Evolutionary conservation across 2,797 vertebrate genomes (phyloP), one percentile per base, ranked within the genome.

Genomic region (Lepilemur septentrionalis): DNA sequence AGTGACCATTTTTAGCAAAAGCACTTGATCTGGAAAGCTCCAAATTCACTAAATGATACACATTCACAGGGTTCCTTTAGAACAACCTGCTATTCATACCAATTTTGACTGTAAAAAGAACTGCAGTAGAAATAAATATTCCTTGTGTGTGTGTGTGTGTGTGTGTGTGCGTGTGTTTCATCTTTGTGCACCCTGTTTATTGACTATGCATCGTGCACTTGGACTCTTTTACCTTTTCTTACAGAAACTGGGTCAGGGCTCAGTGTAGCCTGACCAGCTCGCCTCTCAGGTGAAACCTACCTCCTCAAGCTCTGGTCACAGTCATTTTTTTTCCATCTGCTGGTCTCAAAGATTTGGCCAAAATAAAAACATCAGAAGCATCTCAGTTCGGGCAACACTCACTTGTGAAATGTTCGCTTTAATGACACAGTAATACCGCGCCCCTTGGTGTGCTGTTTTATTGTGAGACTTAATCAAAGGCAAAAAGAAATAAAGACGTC

Each of bases 361-460:
- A 98, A 98, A 98, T 96, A 98, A 98, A 98, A 97, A 98, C 95
- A 98, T 97, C 97, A 98, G 97, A 89, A 97, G 97, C 92, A 93
- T 93, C 96, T 97, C 94, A 76, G 95, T 87, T 98, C 96, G 97
- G 97, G 92, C 93, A 96, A 97, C 57, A 94, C 96, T 98, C 95
- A 83, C 96, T 98, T 95, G 94, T 97, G 82, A 97, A 98, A 95
- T 97, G 97, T 96, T 98, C 96, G 57, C 97, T 98, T 97, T 95
- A 98, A 98, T 97, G 97, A 96, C 0, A 3, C 96, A 85, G 89
- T 97, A 97, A 97, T 96, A 95, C 95, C 87, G 0, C 75, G 72
- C 84, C 95, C 97, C 91, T 96, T 78, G 78, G 92, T 63, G 70
- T 96, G 96, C 97, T 91, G 75, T 98, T 97, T 98, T 97, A 97